Evolutionary conservation across 2,113 vertebrate species (phyloP).

Genomic region (Furnarius figulus): DNA sequence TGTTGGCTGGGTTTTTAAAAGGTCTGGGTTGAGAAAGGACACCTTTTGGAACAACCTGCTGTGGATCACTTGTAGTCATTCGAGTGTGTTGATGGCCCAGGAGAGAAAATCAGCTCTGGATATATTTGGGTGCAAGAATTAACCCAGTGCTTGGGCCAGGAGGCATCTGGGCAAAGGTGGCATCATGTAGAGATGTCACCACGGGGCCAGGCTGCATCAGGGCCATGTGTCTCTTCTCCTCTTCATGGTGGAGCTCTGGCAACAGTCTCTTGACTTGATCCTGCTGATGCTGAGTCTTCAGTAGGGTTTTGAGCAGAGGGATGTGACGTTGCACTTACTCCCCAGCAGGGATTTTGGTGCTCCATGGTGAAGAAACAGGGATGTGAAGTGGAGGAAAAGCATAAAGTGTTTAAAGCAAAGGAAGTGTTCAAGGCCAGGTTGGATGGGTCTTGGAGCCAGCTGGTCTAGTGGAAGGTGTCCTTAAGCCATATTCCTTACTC

Average conservation of each 20-base stretch:
- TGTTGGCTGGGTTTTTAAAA: background rate
- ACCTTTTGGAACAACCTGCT: background rate
- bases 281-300: fast-evolving
- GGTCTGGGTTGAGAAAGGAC: background rate
- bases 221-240: too few relatives aligned
- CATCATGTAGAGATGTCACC: fast-evolving
- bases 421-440: background rate
- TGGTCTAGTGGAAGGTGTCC: background rate
- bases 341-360: fast-evolving
- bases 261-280: background rate
- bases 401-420: background rate
- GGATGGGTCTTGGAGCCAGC: background rate
- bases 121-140: background rate
- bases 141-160: fast-evolving
- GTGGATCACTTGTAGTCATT: background rate
- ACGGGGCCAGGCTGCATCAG: too few relatives aligned
- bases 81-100: fast-evolving
- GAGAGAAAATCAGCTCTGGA: background rate
- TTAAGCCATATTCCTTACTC: background rate
- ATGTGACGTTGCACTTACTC: background rate
- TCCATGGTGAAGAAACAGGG: background rate
- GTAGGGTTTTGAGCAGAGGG: background rate
- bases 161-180: background rate
- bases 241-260: too few relatives aligned
- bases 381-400: background rate